Evolutionary conservation across 1,140 invertebrate genomes (phyloP), one percentile per base, ranked within the genome.

Genomic region (Heliconius himera): DNA sequence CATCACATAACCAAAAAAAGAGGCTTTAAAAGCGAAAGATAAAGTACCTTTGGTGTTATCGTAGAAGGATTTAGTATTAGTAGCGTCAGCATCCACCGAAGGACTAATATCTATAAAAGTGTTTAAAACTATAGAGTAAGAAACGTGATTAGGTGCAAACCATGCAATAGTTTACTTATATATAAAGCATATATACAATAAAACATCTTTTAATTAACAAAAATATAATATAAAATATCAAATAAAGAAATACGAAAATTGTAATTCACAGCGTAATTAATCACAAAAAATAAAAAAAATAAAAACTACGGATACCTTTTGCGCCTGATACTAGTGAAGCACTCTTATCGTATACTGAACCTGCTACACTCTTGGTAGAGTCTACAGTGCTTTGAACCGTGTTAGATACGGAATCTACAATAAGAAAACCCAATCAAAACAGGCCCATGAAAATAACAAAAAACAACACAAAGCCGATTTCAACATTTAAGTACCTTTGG

Each of bases 101-200:
- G 84, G 81, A 73, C 83, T 85, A 78, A 89, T 85, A 82, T 89
- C 88, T 89, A 89, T 79, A 66, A 56, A 84, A 88, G 82, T 77
- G 76, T 84, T 84, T 26, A 82, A 81, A 71, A 81, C 79, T 46
- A 79, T 73, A 81, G 71, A 81, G 74, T 16, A 80, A 73, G 33
- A 78, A 73, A 79, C 77, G 73, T 49, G 70, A 70, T 79, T 71
- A 70, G n/a, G 26, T 66, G 60, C 22, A 33, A 51, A 20, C 74
- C 75, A 83, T 84, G 81, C 76, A 76, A 73, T 70, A 80, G 51
- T 22, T 13, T 60, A 60, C 56, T 22, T 66, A 66, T 11, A 56
- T 56, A 56, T 56, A 20, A 20, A 51, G 49, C 49, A 51, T 56
- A 56, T 56, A 56, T 56, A 56, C 54, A 22, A 46, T 20, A 78